phyloP scores from a whole-genome alignment of 2,113 vertebrate species.

The Corythoichthys haematopterus region DNA sequence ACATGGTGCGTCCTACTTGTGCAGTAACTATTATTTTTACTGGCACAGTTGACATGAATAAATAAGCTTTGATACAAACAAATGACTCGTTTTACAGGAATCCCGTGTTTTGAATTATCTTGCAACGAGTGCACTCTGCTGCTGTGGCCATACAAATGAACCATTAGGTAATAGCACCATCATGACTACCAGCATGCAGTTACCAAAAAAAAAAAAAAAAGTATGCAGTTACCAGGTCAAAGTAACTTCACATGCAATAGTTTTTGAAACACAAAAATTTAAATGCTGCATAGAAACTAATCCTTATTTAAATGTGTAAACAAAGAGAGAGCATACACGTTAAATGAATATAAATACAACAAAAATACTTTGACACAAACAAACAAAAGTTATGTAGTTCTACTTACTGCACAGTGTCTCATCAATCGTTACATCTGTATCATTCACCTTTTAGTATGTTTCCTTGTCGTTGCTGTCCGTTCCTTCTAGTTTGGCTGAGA shows the following conservation, averaged over 20 bases:
- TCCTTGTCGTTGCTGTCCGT: conserved; percentile 15
- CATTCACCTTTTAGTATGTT: conserved; percentile 23
- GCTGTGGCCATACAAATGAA: neutral
- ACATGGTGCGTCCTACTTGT: no score
- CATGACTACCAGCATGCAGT: neutral
- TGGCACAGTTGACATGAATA: neutral
- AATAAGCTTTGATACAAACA: no score
- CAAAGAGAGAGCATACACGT: neutral
- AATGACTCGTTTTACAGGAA: neutral
- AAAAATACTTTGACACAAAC: neutral
- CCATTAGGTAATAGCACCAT: neutral
- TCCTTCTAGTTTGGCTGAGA: conserved; percentile 34
- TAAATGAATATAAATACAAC: neutral
- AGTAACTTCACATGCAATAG: neutral
- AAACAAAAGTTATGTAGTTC: conserved; percentile 39
- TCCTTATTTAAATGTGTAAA: neutral
- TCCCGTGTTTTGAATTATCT: neutral
- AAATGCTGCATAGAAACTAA: neutral
- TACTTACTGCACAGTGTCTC: conserved; percentile 41
- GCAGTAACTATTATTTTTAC: neutral
- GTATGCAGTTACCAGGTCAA: no score
- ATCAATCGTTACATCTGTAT: conserved; percentile 16
- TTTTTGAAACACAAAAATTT: neutral
- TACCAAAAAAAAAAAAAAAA: neutral
- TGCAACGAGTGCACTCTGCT: neutral